phyloP scores from a whole-genome alignment of 2,888 invertebrate genomes.

The Aspidapion aeneum region DNA sequence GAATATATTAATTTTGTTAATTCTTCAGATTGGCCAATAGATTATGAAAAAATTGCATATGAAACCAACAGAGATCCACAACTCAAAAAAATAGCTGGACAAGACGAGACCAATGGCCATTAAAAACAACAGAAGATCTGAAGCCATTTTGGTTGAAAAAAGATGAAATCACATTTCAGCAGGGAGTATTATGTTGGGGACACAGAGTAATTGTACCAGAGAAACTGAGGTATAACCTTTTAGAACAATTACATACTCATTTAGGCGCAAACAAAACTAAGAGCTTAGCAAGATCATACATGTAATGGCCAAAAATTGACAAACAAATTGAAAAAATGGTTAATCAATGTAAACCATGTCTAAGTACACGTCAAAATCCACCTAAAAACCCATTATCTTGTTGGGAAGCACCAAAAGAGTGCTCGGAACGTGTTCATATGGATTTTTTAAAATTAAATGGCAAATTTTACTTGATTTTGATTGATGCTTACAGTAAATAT shows the following conservation, averaged over 20 bases:
- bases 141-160: background rate
- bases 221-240: conserved; percentile 6
- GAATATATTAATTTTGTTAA: conserved; percentile 17
- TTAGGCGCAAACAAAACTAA: conserved; percentile 15
- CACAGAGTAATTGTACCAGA: background rate
- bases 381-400: conserved; percentile 3
- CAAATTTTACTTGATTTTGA: conserved; percentile 10
- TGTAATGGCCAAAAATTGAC: conserved; percentile 27
- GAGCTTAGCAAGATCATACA: conserved; percentile 17
- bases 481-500: conserved; percentile 17
- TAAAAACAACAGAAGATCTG: background rate
- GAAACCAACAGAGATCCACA: background rate
- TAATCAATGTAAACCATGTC: conserved; percentile 16
- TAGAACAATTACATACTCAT: conserved; percentile 21
- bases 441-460: conserved; percentile 5
- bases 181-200: conserved; percentile 8
- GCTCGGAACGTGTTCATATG: conserved; percentile 7
- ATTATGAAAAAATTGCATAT: conserved; percentile 3
- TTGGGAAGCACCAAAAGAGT: background rate
- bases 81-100: conserved; percentile 6
- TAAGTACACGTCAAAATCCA: conserved; percentile 5
- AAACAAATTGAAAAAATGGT: conserved; percentile 17
- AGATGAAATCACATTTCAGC: conserved; percentile 11
- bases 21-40: conserved; percentile 10
- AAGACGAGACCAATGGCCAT: background rate